These are phyloP conservation scores for Stenoptilia bipunctidactyla DNA, from an alignment of 2,888 invertebrate species.

Conservation along the genomic window DNA sequence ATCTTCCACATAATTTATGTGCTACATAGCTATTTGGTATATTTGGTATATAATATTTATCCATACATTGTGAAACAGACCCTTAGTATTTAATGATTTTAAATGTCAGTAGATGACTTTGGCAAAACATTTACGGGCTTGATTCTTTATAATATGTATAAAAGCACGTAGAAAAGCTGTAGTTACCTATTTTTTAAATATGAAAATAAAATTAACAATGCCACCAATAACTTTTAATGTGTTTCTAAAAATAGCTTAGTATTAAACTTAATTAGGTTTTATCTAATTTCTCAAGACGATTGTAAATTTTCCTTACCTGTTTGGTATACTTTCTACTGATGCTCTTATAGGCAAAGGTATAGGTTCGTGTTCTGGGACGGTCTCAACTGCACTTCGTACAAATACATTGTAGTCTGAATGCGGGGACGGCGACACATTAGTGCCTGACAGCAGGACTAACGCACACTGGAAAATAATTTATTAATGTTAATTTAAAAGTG, in stretches of 20 bases:
- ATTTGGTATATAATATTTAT: no score
- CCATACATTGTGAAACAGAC: no score
- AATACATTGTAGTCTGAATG: constrained; percentile 32
- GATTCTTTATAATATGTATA: no score
- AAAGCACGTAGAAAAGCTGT: no score
- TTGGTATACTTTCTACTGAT: constrained; percentile 82
- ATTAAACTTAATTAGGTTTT: neutral
- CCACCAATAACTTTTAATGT: neutral
- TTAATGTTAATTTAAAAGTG: no score
- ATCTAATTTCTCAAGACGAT: constrained; percentile 1
- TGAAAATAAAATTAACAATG: neutral
- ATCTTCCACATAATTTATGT: no score
- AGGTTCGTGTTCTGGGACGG: constrained; percentile 47
- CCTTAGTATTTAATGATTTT: no score
- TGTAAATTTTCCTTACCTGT: constrained; percentile 42
- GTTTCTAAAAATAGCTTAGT: neutral
- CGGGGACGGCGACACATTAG: constrained; percentile 37
- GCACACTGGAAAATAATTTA: constrained; percentile 42
- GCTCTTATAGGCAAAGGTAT: constrained; percentile 74
- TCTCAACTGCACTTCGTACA: constrained; percentile 46
- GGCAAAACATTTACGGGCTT: no score
- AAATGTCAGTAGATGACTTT: no score
- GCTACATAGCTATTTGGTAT: no score
- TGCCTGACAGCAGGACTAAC: constrained; percentile 31
- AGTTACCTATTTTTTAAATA: neutral